A percentile compares a stretch with the other conserved stretches of the same genome.
Conservation (phyloP, 2,797 vertebrate species). For the Eospalax fontanierii region DNA sequence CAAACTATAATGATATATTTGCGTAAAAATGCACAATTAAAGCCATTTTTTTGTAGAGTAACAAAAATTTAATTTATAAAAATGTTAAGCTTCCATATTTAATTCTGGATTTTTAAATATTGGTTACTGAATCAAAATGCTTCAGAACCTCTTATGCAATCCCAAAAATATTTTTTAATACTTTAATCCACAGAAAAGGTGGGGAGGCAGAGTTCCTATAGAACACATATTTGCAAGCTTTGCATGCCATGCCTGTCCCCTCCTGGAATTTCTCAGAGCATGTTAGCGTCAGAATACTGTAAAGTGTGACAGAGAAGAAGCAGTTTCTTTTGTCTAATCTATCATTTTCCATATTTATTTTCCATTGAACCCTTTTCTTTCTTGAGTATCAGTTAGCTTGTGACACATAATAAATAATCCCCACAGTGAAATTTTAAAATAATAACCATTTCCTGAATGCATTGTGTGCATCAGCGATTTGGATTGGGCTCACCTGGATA, state of each 20-base stretch:
- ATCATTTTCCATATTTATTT: not conserved
- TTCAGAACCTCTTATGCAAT: not conserved
- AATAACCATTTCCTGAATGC: not conserved
- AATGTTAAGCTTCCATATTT: not conserved
- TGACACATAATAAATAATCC: not conserved
- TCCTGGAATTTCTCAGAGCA: not conserved
- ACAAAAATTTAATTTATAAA: not conserved
- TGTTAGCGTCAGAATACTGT: not conserved
- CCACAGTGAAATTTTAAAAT: not conserved
- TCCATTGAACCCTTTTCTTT: not conserved
- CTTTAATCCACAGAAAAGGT: not conserved
- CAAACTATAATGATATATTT: not conserved
- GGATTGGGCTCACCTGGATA: not conserved
- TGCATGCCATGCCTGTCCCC: too few species aligned
- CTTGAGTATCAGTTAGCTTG: not conserved
- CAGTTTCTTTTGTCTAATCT: not conserved
- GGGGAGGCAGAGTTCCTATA: not conserved
- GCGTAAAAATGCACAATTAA: not conserved
- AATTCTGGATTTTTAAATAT: conserved; percentile 40
- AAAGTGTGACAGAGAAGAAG: not conserved
- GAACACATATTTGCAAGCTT: not conserved
- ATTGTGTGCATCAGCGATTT: not conserved
- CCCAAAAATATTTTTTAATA: not conserved
- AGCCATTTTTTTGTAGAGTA: not conserved
- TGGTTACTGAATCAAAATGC: not conserved